Base-by-base conservation (phyloP, 1,140 invertebrate genomes). In the Vanessa atalanta region DNA sequence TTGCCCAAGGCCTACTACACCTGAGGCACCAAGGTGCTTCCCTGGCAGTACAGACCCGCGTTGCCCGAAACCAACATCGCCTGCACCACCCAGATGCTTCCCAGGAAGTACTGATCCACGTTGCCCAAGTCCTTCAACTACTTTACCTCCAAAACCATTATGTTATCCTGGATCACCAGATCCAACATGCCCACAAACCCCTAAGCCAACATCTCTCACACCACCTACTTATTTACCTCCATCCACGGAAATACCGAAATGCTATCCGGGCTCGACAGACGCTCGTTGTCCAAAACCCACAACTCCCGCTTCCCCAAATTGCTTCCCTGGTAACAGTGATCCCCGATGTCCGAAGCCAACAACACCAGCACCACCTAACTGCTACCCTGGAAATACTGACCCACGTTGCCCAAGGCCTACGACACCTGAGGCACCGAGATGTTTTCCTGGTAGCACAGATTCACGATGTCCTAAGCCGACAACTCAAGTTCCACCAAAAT, bases 11-110 rank as follows among this genome's bases (percentile, higher is more conserved):
- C 71, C 79, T 31, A 72, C 79, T 15, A 79, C 85, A 15, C 82
- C 78, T 4, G 48, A 31, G 26, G 31, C 72, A 69, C 81, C 84
- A 9, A 76, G 75, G 6, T 94, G 93, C 71, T 92, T 84, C 70
- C 92, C 93, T 9, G 93, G 93, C 15, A 63, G 86, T 20, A 83
- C 78, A 0, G 93, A 94, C 83, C 87, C 91, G n/a, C 61, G 61
- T 37, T 63, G 61, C 13, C 61, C 61, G 3, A 63, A 63, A 15
- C 61, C 61, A 15, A 63, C 61, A 16, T 43, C 53, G 0, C 53
- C 53, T 7, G 53, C 15, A 4, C n/a, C 53, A 1, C 16, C 53
- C 0, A 55, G 0, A 23, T 55, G 53, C n/a, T 55, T 55, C 53
- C 53, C 53, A 1, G 53, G 53, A 0, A 55, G 53, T 11, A 55